Percentiles rank a stretch among this genome's conserved stretches.
These are phyloP conservation scores for Sphenodon punctatus DNA, from an alignment of 2,797 vertebrate species.

Conservation along the genomic window DNA sequence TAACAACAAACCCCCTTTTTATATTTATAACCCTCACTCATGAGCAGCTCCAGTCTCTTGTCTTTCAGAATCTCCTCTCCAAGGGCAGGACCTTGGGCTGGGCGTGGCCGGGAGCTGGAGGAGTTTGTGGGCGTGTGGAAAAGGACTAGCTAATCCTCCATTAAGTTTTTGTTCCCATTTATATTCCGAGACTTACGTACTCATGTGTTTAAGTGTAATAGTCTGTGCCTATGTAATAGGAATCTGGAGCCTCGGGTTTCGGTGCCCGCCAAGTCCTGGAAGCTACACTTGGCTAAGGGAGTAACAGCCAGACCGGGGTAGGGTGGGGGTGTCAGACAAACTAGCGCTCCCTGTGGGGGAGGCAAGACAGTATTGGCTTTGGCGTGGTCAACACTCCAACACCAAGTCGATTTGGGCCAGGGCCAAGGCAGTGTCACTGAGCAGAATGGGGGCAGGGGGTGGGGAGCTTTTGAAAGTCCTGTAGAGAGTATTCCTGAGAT, in stretches of 20 bases:
- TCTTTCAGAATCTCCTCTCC: constrained; percentile 66
- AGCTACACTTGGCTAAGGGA: constrained; percentile 35
- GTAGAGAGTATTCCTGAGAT: too few relatives aligned
- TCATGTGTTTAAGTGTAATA: constrained; percentile 53
- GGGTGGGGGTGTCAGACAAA: constrained; percentile 36
- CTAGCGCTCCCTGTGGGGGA: constrained; percentile 33
- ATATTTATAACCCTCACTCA: constrained; percentile 74
- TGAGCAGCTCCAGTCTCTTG: constrained; percentile 69
- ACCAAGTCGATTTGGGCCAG: too few relatives aligned
- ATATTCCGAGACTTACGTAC: constrained; percentile 60
- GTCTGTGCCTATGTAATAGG: constrained; percentile 64
- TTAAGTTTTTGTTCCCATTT: constrained; percentile 65
- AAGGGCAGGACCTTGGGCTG: constrained; percentile 56
- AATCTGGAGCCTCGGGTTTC: constrained; percentile 52
- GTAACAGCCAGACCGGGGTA: constrained; percentile 55
- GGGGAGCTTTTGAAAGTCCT: too few relatives aligned
- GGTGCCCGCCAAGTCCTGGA: constrained; percentile 45
- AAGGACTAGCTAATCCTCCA: constrained; percentile 51
- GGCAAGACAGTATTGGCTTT: constrained; percentile 29
- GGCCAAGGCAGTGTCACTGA: too few relatives aligned
- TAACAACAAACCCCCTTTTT: constrained; percentile 69
- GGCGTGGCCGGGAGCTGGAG: constrained; percentile 54
- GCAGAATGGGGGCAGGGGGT: too few relatives aligned
- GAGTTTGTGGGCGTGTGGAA: constrained; percentile 73
- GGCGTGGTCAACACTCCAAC: constrained; percentile 11